Evolutionary conservation across 2,888 invertebrate genomes (phyloP), one percentile per base, ranked within the genome.

Genomic region (Adineta ricciae): DNA sequence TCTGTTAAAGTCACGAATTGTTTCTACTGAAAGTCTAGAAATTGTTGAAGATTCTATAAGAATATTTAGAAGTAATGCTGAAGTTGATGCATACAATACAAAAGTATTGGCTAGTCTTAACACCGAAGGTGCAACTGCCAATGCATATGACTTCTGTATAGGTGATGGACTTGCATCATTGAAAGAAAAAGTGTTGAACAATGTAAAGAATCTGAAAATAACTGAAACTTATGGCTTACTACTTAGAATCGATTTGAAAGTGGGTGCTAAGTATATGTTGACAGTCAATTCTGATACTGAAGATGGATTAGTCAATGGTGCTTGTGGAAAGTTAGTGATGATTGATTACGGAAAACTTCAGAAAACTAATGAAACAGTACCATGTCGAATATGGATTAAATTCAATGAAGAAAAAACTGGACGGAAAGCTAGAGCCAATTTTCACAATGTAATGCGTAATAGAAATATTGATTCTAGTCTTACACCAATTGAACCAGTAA

Each of bases 91-190:
- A n/a, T n/a, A n/a, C n/a, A n/a, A n/a, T n/a, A n/a, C n/a, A n/a
- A n/a, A n/a, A n/a, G n/a, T n/a, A n/a, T n/a, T n/a, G 64, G 64
- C 64, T 64, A 64, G 19, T 64, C 64, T 64, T 64, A 64, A 64
- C 19, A 64, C 32, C 19, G 64, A 64, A 64, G 64, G 64, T 64
- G 64, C 64, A 64, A 64, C 64, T 64, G 64, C 64, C n/a, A n/a
- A 64, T 64, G 64, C 64, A 27, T 64, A 64, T 64, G 64, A 64
- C 64, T 64, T 64, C 32, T 64, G 64, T n/a, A n/a, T n/a, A n/a
- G n/a, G n/a, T n/a, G n/a, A n/a, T n/a, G n/a, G n/a, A n/a, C n/a
- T n/a, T n/a, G n/a, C n/a, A n/a, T n/a, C n/a, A n/a, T n/a, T n/a
- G n/a, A n/a, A n/a, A n/a, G n/a, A n/a, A n/a, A n/a, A n/a, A n/a